Base-by-base conservation (phyloP, 2,888 invertebrate genomes). In the Malachius bipustulatus region DNA sequence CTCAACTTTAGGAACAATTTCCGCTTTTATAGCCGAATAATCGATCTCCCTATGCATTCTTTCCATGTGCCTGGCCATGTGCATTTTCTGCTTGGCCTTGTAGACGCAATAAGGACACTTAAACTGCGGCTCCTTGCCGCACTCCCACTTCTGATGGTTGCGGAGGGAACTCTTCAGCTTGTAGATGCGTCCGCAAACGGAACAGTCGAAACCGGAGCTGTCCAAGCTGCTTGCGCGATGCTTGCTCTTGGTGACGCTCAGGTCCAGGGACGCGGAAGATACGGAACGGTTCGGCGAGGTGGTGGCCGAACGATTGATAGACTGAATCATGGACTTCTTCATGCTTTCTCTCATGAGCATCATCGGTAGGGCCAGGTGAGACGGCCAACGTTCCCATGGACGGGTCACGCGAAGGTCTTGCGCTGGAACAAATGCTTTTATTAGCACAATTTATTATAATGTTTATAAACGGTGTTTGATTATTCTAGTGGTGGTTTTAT, bases 61-160 rank as follows among this genome's bases (percentile, higher is more conserved):
- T 62, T 82, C 82, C 76, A 82, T 81, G 62, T 82, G 82, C 36
- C 82, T 70, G 35, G 80, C 80, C 60, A 82, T 82, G 61, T 82
- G 82, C 81, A 82, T 82, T 67, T 82, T 82, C 62, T 82, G 82
- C 57, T 82, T 82, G 55, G 82, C 82, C 52, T 81, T 73, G 61
- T 82, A 82, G n/a, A 78, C 78, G 64, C 84, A 84, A 64, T 78
- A 81, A 13, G 79, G 78, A 60, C 85, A 85, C 56, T 78, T 77
- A 61, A 82, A 83, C 62, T 82, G 82, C 12, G 82, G 83, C 62
- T 83, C 82, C 60, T 83, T 83, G 55, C 82, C 82, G 62, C 82
- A 83, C 63, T 83, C 83, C 82, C 82, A 83, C 62, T 82, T 82
- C 67, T 82, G 81, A 58, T 83, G 83, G 61, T 83, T 82, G 42